Base-by-base conservation (phyloP, 2,797 vertebrate genomes). In the Sebastes cheni region DNA sequence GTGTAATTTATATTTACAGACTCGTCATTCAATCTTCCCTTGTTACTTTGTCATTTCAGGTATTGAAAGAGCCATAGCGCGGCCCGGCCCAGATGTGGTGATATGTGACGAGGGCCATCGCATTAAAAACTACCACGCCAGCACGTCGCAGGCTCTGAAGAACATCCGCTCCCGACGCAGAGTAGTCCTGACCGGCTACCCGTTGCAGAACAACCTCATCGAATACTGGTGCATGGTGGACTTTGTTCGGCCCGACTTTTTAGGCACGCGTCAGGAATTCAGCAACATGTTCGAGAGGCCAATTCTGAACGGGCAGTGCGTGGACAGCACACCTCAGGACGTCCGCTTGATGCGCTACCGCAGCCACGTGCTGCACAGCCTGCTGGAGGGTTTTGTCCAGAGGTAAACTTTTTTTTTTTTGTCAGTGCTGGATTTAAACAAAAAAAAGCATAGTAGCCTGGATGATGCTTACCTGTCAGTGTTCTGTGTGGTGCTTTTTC, bases 221-320 rank as follows among this genome's bases (percentile, higher is more conserved):
- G 99, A 99, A 88, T 99, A 99, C 87, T 99, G 99, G 99, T 99
- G 99, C 93, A 99, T 99, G 99, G 99, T 99, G 87, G 99, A 99
- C 92, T 99, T 99, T 58, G 99, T 99, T 12, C 93, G 99, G 64
- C 99, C 99, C 0, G 98, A 99, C 93, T 99, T 99, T 81, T 95
- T 99, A 13, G 99, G 98, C 69, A 99, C 98, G 0, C 95, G 99
- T 46, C 99, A 99, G 93, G 99, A 99, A 80, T 99, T 99, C 94
- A 99, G 98, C 93, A 99, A 99, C 95, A 99, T 99, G 99, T 99
- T 99, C 75, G 99, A 99, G 89, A 94, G 99, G 39, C 99, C 99
- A 70, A 99, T 99, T 89, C 94, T 99, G 84, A 99, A 99, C 0
- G 99, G 99, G 22, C 99, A 99, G 95, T 99, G 99, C 69, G 95